Evolutionary conservation across 2,113 vertebrate species (phyloP).

Genomic region (Prunella himalayana): DNA sequence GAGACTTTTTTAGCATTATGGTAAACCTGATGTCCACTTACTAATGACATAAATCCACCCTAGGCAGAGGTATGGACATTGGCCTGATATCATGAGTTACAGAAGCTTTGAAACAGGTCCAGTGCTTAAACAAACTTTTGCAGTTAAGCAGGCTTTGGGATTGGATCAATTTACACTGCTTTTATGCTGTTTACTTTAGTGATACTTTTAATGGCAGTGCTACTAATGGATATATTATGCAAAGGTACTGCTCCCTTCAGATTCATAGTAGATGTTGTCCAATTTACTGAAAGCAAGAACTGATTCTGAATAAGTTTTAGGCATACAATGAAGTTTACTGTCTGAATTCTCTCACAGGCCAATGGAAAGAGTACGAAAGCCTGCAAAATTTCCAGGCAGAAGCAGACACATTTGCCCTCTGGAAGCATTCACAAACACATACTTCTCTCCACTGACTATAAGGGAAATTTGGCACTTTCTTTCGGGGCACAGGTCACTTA

Average conservation of each 20-base stretch:
- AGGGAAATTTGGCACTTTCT: neutral
- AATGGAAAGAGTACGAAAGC: neutral
- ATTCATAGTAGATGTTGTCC: neutral
- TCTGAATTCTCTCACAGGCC: neutral
- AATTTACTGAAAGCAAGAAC: neutral
- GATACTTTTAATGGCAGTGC: neutral
- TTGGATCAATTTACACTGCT: neutral
- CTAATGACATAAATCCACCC: neutral
- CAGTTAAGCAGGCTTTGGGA: constrained; percentile 2
- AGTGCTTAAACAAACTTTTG: neutral
- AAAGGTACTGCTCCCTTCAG: neutral
- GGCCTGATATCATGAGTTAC: neutral
- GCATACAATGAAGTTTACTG: neutral
- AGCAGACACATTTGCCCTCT: neutral
- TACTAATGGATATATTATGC: neutral
- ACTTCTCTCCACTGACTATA: neutral
- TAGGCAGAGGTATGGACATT: neutral
- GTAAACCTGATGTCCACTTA: neutral
- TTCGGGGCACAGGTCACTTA: neutral
- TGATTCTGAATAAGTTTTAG: neutral
- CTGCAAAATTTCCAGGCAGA: neutral
- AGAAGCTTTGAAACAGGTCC: constrained; percentile 13
- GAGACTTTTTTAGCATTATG: neutral
- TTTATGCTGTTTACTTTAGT: constrained; percentile 4
- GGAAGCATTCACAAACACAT: constrained; percentile 34